Conservation (phyloP, 2,888 invertebrate genomes). For the Iselma pallidipennis region DNA sequence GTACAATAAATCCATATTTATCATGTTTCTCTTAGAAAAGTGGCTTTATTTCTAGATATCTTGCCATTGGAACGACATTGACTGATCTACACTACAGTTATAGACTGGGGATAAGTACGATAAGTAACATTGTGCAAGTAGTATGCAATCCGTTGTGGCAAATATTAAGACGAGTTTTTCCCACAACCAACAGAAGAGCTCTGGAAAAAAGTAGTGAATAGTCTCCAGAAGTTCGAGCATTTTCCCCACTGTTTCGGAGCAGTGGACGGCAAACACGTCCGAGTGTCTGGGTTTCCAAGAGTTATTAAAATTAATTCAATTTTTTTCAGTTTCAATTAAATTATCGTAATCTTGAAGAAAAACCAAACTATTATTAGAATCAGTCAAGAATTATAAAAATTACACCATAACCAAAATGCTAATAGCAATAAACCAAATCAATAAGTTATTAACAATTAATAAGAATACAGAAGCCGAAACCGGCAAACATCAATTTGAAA, state of each 20-base stretch:
- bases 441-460: too few relatives aligned
- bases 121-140: not conserved
- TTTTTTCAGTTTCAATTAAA: too few relatives aligned
- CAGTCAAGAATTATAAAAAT: too few relatives aligned
- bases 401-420: too few relatives aligned
- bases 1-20: too few relatives aligned
- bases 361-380: too few relatives aligned
- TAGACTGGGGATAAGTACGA: not conserved
- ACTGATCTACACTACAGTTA: not conserved
- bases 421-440: too few relatives aligned
- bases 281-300: too few relatives aligned
- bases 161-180: not conserved
- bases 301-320: too few relatives aligned
- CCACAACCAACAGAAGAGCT: not conserved
- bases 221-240: not conserved
- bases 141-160: not conserved
- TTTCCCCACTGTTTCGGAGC: constrained; percentile 5
- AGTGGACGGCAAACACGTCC: constrained; percentile 2
- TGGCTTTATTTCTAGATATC: not conserved
- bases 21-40: not conserved
- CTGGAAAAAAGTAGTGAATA: not conserved
- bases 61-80: not conserved
- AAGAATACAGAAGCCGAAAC: too few relatives aligned
- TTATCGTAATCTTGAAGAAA: too few relatives aligned
- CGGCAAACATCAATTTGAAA: too few relatives aligned